A percentile compares a stretch with the other conserved stretches of the same genome.
These are phyloP conservation scores for Toxotes chatareus DNA, from an alignment of 2,113 vertebrate genomes.

Conservation along the genomic window DNA sequence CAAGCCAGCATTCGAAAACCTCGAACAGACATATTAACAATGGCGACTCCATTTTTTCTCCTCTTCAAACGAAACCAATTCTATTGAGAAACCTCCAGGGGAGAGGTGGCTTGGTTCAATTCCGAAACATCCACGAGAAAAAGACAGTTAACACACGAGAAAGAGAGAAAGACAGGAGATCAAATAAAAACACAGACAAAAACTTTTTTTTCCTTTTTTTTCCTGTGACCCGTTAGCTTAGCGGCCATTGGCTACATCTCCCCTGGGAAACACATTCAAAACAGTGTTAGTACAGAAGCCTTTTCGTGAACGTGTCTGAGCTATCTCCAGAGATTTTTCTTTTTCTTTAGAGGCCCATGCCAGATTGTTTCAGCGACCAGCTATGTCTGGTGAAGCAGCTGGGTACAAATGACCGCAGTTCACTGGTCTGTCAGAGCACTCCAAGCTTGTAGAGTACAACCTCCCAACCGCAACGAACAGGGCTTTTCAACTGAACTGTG, in stretches of 20 bases:
- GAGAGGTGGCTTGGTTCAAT: slow-evolving; percentile 40
- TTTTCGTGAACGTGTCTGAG: slow-evolving; percentile 23
- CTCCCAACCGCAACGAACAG: slow-evolving; percentile 37
- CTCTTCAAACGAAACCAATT: slow-evolving; percentile 49
- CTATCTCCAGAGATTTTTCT: slow-evolving; percentile 26
- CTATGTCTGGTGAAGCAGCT: slow-evolving; percentile 54
- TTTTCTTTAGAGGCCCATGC: slow-evolving; percentile 11
- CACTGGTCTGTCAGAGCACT: slow-evolving; percentile 51
- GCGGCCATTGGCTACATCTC: slow-evolving; percentile 44
- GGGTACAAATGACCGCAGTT: slow-evolving; percentile 45
- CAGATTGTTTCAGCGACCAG: slow-evolving; percentile 53
- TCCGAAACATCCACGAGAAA: slow-evolving; percentile 50
- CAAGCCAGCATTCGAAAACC: slow-evolving; percentile 43
- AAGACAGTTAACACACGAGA: slow-evolving; percentile 47
- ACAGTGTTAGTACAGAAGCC: slow-evolving; percentile 40
- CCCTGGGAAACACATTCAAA: slow-evolving; percentile 56
- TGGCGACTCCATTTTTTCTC: slow-evolving; percentile 45
- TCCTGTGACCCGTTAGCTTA: slow-evolving; percentile 35
- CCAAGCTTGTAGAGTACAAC: slow-evolving; percentile 38
- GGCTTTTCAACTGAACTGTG: slow-evolving; percentile 52
- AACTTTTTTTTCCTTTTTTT: slow-evolving; percentile 11
- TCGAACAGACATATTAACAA: slow-evolving; percentile 37
- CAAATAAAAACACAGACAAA: slow-evolving; percentile 49
- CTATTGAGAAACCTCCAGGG: slow-evolving; percentile 54
- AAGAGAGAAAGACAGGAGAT: slow-evolving; percentile 55